Evolutionary conservation across 2,888 invertebrate genomes (phyloP).

Genomic region (Axea sp.): DNA sequence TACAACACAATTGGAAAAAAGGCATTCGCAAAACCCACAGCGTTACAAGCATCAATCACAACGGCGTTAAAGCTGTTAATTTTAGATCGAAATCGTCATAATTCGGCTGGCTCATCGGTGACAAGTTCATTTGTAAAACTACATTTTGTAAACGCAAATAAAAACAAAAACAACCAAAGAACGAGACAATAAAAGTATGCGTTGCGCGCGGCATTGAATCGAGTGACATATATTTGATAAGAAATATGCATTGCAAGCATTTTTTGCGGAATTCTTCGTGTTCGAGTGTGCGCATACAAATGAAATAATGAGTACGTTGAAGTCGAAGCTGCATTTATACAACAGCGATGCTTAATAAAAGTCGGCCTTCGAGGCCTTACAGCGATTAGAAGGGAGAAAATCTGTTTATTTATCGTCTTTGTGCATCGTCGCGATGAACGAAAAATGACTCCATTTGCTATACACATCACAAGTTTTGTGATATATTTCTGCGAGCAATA

Average conservation of each 20-base stretch:
- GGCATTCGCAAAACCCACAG: too few relatives aligned
- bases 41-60: too few relatives aligned
- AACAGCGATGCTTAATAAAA: slow-evolving; percentile 31
- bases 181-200: background rate
- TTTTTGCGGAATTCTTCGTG: slow-evolving; percentile 31
- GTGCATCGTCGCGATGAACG: too few relatives aligned
- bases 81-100: too few relatives aligned
- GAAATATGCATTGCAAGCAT: slow-evolving; percentile 26
- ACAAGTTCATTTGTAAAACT: background rate
- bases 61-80: too few relatives aligned
- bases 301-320: slow-evolving; percentile 36
- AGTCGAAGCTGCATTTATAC: slow-evolving; percentile 25
- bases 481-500: too few relatives aligned
- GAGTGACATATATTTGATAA: slow-evolving; percentile 30
- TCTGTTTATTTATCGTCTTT: slow-evolving; percentile 42
- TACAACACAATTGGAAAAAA: too few relatives aligned
- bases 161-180: too few relatives aligned
- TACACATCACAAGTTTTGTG: too few relatives aligned
- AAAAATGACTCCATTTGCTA: too few relatives aligned
- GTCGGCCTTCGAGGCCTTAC: slow-evolving; percentile 32
- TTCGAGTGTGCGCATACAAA: slow-evolving; percentile 29
- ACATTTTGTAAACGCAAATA: background rate
- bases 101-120: too few relatives aligned
- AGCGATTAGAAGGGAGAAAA: slow-evolving; percentile 39
- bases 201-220: slow-evolving; percentile 9